phyloP scores from a whole-genome alignment of 2,888 invertebrate genomes.

The Julus scandinavius region DNA sequence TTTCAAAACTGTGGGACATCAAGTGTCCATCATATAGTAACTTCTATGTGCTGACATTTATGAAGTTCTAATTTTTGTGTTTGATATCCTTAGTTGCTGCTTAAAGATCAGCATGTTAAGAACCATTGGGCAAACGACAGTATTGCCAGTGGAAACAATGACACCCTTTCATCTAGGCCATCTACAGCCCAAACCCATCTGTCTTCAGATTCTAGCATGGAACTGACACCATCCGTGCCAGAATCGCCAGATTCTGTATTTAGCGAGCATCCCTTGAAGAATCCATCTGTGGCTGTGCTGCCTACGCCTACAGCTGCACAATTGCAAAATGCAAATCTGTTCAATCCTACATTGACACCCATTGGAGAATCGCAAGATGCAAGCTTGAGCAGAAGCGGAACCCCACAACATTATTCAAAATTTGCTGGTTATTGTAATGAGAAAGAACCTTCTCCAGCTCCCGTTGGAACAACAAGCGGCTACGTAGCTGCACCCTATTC shows the following conservation, averaged over 20 bases:
- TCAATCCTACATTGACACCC: constrained; percentile 48
- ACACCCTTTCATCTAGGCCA: constrained; percentile 40
- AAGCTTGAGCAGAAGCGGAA: constrained; percentile 7
- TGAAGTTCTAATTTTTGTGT: not conserved
- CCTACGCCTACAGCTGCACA: not conserved
- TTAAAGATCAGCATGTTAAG: not conserved
- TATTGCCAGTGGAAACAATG: constrained; percentile 50
- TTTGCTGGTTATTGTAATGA: constrained; percentile 52
- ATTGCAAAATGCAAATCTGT: not conserved
- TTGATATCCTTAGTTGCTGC: constrained; percentile 30
- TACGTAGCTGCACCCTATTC: constrained; percentile 54
- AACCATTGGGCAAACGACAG: constrained; percentile 52
- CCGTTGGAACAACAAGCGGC: not conserved
- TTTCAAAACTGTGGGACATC: not conserved
- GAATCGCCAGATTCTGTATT: constrained; percentile 57
- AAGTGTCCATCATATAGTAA: too few relatives aligned
- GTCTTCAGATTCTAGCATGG: constrained; percentile 56
- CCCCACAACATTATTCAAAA: constrained; percentile 54
- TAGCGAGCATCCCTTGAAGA: constrained; percentile 56
- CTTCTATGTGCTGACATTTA: not conserved
- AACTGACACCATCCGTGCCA: constrained; percentile 54
- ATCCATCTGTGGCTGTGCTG: not conserved
- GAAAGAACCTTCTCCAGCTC: not conserved
- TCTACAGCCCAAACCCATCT: constrained; percentile 57
- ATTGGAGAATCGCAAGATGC: constrained; percentile 50